phyloP scores from a whole-genome alignment of 2,888 invertebrate genomes.

The Oasisia sp. region DNA sequence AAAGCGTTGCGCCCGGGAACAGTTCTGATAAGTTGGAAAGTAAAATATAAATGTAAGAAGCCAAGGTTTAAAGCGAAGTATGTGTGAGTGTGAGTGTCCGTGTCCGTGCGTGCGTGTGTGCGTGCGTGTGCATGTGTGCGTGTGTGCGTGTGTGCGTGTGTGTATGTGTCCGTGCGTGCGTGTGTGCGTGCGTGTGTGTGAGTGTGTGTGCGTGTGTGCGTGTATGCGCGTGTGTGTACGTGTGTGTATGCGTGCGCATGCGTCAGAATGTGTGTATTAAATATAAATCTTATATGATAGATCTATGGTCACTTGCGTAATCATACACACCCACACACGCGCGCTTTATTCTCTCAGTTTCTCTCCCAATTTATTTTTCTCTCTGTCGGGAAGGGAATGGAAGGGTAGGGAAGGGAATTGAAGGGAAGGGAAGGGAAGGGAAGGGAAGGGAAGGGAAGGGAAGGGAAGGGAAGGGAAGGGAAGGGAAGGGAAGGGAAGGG shows the following conservation, averaged over 20 bases:
- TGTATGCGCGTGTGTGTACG: constrained; percentile 10
- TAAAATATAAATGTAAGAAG: too few relatives aligned
- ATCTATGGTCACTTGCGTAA: too few relatives aligned
- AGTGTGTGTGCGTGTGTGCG: background rate
- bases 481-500: too few relatives aligned
- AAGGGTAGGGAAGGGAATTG: too few relatives aligned
- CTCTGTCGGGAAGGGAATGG: constrained; percentile 14
- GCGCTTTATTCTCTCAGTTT: too few relatives aligned
- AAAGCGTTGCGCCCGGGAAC: background rate
- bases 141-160: constrained; percentile 28
- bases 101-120: constrained; percentile 29
- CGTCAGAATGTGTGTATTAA: background rate
- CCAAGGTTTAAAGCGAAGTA: too few relatives aligned
- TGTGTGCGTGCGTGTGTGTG: constrained; percentile 28
- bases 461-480: too few relatives aligned
- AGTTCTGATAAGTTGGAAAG: too few relatives aligned
- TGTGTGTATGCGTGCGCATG: background rate
- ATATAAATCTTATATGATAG: too few relatives aligned
- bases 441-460: too few relatives aligned
- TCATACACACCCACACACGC: too few relatives aligned
- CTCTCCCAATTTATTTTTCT: constrained; percentile 21
- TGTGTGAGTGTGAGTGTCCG: constrained; percentile 13
- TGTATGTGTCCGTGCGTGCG: constrained; percentile 28
- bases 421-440: too few relatives aligned
- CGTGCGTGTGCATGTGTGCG: constrained; percentile 24